phyloP scores from a whole-genome alignment of 2,113 vertebrate species.

The Oncorhynchus kisutch region DNA sequence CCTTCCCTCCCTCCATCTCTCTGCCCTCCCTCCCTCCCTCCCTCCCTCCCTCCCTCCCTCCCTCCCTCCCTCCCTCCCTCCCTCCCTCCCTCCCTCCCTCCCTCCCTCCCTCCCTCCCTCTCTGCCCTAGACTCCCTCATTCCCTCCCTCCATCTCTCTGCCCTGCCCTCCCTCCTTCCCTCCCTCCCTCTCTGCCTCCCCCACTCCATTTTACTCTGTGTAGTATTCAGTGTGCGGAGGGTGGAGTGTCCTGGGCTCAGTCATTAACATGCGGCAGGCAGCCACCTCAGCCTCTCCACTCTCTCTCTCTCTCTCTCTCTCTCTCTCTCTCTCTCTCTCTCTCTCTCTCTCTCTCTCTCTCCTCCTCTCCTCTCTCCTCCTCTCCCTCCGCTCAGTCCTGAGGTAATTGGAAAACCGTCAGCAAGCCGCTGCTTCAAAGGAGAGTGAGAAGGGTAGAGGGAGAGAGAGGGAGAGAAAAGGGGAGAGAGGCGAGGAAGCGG shows the following conservation, averaged over 20 bases:
- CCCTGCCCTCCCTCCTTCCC: no score
- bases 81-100: no score
- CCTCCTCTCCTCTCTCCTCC: neutral
- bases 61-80: no score
- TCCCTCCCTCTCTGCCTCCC: no score
- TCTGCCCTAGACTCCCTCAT: no score
- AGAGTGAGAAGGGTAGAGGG: slow-evolving; percentile 26
- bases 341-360: neutral
- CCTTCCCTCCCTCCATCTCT: no score
- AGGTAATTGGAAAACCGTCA: slow-evolving; percentile 78
- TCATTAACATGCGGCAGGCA: neutral
- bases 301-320: neutral
- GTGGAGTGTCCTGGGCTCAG: neutral
- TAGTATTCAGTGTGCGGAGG: neutral
- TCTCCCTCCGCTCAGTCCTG: slow-evolving; percentile 49
- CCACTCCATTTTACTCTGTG: neutral
- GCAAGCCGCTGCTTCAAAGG: slow-evolving; percentile 59
- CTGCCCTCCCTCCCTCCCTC: no score
- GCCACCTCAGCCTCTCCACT: neutral
- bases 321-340: neutral
- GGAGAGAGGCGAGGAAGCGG: slow-evolving; percentile 35
- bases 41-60: no score
- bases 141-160: no score
- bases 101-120: no score
- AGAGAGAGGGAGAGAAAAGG: slow-evolving; percentile 20